phyloP scores from a whole-genome alignment of 2,797 vertebrate genomes.

The Morelia viridis region DNA sequence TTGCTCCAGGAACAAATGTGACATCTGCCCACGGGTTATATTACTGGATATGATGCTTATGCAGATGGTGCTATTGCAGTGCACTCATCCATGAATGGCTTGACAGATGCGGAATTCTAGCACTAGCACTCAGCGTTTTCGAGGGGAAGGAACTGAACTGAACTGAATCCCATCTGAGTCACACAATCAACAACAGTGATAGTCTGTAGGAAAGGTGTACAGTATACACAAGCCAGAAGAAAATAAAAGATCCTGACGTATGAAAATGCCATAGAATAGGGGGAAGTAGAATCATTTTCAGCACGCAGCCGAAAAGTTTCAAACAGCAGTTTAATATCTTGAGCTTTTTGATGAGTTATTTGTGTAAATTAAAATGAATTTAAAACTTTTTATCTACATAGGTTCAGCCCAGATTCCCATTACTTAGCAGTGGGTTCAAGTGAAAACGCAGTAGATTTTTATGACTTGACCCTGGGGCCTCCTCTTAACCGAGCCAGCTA shows the following conservation, averaged over 20 bases:
- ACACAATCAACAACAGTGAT: background rate
- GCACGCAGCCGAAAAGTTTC: background rate
- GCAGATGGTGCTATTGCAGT: background rate
- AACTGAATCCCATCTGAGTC: too few relatives aligned
- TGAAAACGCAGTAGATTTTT: conserved; percentile 93
- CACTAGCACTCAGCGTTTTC: background rate
- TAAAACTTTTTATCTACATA: conserved; percentile 59
- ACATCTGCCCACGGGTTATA: conserved; percentile 73
- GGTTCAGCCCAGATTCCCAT: conserved; percentile 93
- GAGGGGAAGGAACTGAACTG: background rate
- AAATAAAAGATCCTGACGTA: background rate
- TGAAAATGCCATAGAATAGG: background rate
- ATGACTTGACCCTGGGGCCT: conserved; percentile 90
- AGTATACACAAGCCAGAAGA: background rate
- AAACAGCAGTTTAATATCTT: background rate
- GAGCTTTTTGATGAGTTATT: background rate
- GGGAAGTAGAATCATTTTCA: background rate
- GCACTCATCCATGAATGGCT: background rate
- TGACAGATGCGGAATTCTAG: background rate
- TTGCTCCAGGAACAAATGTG: background rate
- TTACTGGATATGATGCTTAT: background rate
- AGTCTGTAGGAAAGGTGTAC: background rate
- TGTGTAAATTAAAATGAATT: background rate
- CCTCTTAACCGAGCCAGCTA: conserved; percentile 91
- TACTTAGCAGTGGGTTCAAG: conserved; percentile 90